A percentile compares a stretch with the other conserved stretches of the same genome.
These are phyloP conservation scores for Willowsia nigromaculata DNA, from an alignment of 2,888 invertebrate genomes.

Conservation along the genomic window DNA sequence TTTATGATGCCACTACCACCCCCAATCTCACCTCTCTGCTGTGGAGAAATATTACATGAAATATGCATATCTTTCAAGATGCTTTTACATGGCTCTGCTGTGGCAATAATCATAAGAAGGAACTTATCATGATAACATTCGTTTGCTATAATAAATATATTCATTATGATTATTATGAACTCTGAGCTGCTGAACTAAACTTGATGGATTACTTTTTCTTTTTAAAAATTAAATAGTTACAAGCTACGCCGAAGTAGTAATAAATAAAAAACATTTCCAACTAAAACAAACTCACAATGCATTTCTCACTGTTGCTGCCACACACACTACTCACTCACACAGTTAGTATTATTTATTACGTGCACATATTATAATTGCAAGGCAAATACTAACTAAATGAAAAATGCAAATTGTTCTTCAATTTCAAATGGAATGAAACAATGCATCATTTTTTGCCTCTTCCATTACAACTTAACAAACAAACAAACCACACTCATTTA, in stretches of 20 bases:
- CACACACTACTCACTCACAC: slow-evolving; percentile 18
- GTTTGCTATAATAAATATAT: not conserved
- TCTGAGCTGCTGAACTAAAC: slow-evolving; percentile 42
- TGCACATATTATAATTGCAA: slow-evolving; percentile 68
- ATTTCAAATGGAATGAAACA: slow-evolving; percentile 46
- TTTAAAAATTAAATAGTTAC: not conserved
- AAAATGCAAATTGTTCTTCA: slow-evolving; percentile 66
- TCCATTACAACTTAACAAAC: slow-evolving; percentile 16
- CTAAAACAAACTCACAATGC: not conserved
- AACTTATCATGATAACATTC: not conserved
- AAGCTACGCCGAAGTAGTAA: not conserved
- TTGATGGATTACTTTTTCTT: slow-evolving; percentile 70
- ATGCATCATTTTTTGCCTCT: slow-evolving; percentile 44
- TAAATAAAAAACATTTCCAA: slow-evolving; percentile 36
- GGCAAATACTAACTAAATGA: slow-evolving; percentile 52
- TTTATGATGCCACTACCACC: slow-evolving; percentile 69
- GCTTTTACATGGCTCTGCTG: not conserved
- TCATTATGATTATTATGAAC: slow-evolving; percentile 30
- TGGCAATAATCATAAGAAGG: not conserved
- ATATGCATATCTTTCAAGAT: not conserved
- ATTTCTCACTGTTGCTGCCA: slow-evolving; percentile 18
- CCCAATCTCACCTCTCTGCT: slow-evolving; percentile 65
- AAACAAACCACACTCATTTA: not conserved
- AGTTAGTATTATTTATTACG: slow-evolving; percentile 48
- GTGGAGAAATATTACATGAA: not conserved